Base-by-base conservation (phyloP, 2,797 vertebrate genomes). In the Australoheros facetus region DNA sequence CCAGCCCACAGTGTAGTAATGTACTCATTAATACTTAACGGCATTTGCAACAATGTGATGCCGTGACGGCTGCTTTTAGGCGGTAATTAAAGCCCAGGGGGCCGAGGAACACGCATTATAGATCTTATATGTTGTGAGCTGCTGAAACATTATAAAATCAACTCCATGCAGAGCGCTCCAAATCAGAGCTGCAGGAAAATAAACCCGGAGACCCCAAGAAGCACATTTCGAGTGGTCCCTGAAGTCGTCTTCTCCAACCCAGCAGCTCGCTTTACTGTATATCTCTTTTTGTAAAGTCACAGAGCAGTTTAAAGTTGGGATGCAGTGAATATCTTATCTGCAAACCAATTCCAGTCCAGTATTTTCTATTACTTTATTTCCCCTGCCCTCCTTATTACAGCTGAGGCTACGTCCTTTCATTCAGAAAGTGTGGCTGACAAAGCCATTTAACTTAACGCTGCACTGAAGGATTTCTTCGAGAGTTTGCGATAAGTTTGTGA, bases 11-110 rank as follows among this genome's bases (percentile, higher is more conserved):
- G 73, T 74, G 82, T 72, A 34, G 84, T 85, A 81, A 90, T 84
- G 88, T 82, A 59, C 86, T 90, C 89, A 89, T 93, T 89, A 91
- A 88, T 91, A 89, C 87, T 90, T 91, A 80, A 89, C 64, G 39
- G 11, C 79, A 56, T 76, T 78, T 71, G 12, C 75, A 89, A 87
- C 72, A 84, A 80, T 62, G 73, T 7, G 17, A 83, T 71, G 81
- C 17, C 1, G 32, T n/a, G 70, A 87, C 72, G 58, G 72, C 19
- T 2, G 84, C 85, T 90, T 60, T 79, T 21, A 70, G 86, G 87
- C 81, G 5, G 77, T 75, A 84, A 75, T 92, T 89, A 92, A 86
- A 87, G 62, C 57, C 45, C 73, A 62, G 71, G 77, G 82, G 62
- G 66, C 39, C 0, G 59, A 71, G 56, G 70, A 53, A 66, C 14